Evolutionary conservation across 2,113 vertebrate genomes (phyloP).

Genomic region (Camelus bactrianus): DNA sequence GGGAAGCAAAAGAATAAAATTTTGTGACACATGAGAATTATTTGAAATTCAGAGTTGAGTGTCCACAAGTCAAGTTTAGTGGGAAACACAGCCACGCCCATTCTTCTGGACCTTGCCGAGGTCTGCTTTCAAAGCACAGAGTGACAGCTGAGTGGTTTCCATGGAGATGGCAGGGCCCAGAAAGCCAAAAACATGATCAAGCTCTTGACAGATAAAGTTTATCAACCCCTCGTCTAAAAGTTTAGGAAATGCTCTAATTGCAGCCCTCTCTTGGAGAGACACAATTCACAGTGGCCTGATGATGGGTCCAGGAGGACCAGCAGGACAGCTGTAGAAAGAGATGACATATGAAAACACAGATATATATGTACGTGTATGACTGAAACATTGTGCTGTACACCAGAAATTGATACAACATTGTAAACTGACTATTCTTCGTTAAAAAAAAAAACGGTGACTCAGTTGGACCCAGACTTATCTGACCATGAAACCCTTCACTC

Average conservation of each 20-base stretch:
- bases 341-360: background rate
- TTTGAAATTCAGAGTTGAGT: conserved; percentile 27
- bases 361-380: no score
- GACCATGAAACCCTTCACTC: background rate
- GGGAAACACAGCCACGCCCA: background rate
- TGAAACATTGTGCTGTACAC: no score
- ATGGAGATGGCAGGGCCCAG: background rate
- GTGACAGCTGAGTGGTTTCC: background rate
- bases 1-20: background rate
- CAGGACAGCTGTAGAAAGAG: background rate
- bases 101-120: background rate
- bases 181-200: background rate
- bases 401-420: no score
- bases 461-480: background rate
- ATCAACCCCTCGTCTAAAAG: background rate
- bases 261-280: background rate
- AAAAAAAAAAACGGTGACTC: background rate
- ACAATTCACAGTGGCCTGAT: background rate
- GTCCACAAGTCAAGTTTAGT: background rate
- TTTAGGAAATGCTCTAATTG: background rate
- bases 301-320: background rate
- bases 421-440: no score
- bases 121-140: background rate
- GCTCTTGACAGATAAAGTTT: background rate
- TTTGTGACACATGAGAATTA: background rate